Evolutionary conservation across 2,888 invertebrate genomes (phyloP).

Genomic region (Anthophora plumipes): DNA sequence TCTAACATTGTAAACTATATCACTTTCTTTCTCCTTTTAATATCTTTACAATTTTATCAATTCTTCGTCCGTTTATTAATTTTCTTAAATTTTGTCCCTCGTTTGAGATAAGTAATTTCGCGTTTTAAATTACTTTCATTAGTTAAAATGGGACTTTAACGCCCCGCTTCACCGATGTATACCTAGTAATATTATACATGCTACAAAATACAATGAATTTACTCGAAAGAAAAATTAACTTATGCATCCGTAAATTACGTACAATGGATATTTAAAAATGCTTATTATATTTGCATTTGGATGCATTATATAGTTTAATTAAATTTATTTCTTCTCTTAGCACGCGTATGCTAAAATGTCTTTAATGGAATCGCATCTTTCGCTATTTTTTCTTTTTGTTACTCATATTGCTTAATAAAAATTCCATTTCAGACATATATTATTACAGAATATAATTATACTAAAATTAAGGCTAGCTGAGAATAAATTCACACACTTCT

Average conservation of each 20-base stretch:
- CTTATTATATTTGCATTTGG: conserved; percentile 27
- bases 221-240: conserved; percentile 23
- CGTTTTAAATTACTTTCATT: conserved; percentile 57
- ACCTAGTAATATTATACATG: conserved; percentile 48
- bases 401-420: conserved; percentile 26
- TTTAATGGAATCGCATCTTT: conserved; percentile 28
- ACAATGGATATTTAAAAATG: conserved; percentile 32
- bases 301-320: conserved; percentile 34
- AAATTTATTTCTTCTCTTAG: conserved; percentile 27
- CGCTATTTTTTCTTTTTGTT: no score
- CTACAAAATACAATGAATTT: conserved; percentile 45
- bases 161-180: conserved; percentile 25
- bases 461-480: conserved; percentile 39
- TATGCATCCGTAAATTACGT: conserved; percentile 26
- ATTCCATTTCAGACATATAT: conserved; percentile 40
- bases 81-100: conserved; percentile 13
- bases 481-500: conserved; percentile 41
- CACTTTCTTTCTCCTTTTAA: conserved; percentile 15
- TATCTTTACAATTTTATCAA: conserved; percentile 40
- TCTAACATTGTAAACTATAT: conserved; percentile 35
- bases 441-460: conserved; percentile 36
- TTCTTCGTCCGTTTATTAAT: conserved; percentile 22
- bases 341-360: conserved; percentile 23
- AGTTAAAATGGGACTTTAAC: conserved; percentile 46
- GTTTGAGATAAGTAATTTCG: conserved; percentile 42